phyloP scores from a whole-genome alignment of 2,888 invertebrate species.

The Thera obeliscata region DNA sequence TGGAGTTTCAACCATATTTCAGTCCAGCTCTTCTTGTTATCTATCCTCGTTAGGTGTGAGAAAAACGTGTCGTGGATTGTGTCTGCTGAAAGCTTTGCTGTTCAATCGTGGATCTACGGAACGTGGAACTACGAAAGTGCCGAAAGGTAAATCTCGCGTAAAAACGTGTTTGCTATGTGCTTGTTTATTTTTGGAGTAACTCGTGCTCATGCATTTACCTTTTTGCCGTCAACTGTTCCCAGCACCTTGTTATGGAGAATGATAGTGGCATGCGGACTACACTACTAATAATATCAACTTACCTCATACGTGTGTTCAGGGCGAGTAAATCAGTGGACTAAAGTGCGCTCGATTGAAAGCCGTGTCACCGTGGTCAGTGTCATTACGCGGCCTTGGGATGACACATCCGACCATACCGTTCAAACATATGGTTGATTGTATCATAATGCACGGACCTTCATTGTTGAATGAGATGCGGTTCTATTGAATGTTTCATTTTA shows the following conservation, averaged over 20 bases:
- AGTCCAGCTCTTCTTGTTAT: constrained; percentile 48
- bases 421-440: constrained; percentile 33
- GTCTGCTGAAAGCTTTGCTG: constrained; percentile 61
- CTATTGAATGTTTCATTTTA: constrained; percentile 19
- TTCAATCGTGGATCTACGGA: constrained; percentile 65
- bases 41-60: constrained; percentile 65
- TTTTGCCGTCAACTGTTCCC: constrained; percentile 61
- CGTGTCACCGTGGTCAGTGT: constrained; percentile 55
- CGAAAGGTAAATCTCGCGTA: constrained; percentile 42
- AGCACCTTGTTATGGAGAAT: constrained; percentile 68
- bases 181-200: constrained; percentile 80
- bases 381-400: constrained; percentile 69
- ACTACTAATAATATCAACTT: constrained; percentile 56
- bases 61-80: constrained; percentile 69
- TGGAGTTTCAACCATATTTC: constrained; percentile 78
- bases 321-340: constrained; percentile 60
- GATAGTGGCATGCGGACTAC: constrained; percentile 57
- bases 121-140: constrained; percentile 56
- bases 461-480: constrained; percentile 23
- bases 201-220: constrained; percentile 74
- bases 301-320: constrained; percentile 62
- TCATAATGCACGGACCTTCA: constrained; percentile 39
- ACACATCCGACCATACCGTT: constrained; percentile 56
- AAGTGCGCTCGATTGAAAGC: constrained; percentile 63
- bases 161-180: constrained; percentile 53